Conservation (phyloP, 2,888 invertebrate species). For the Cryptus armator region DNA sequence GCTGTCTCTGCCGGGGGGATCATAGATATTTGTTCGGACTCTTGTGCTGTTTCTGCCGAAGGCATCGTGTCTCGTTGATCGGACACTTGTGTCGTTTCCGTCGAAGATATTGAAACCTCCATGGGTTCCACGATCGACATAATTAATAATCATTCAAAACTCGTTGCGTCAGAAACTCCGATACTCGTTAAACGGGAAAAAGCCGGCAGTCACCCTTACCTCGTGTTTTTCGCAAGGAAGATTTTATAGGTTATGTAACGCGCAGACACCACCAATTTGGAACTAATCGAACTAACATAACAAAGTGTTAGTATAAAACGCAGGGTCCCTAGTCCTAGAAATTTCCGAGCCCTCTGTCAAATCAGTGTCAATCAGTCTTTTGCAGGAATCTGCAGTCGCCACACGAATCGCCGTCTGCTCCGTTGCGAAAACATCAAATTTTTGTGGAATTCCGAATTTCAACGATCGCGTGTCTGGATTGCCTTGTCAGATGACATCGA, state of each 20-base stretch:
- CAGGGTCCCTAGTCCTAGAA: not conserved
- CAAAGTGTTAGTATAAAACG: no score
- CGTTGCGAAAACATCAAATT: not conserved
- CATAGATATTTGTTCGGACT: no score
- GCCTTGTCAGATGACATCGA: not conserved
- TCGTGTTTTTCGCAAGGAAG: no score
- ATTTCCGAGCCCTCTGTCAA: not conserved
- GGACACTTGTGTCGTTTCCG: constrained; percentile 10
- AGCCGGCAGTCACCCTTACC: no score
- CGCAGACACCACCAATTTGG: not conserved
- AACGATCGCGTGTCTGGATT: not conserved
- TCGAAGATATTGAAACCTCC: constrained; percentile 31
- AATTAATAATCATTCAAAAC: constrained; percentile 22
- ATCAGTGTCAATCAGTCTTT: not conserved
- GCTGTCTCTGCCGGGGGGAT: not conserved
- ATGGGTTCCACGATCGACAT: constrained; percentile 45
- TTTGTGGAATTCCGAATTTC: not conserved
- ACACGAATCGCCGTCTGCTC: not conserved
- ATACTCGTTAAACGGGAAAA: no score
- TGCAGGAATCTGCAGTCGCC: not conserved
- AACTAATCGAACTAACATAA: no score
- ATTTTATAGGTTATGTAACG: not conserved
- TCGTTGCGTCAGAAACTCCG: not conserved
- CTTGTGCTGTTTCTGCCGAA: not conserved
- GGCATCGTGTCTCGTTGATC: not conserved